A percentile compares a stretch with the other conserved stretches of the same genome.
phyloP scores from a whole-genome alignment of 2,888 invertebrate genomes.

The Empis stercorea region DNA sequence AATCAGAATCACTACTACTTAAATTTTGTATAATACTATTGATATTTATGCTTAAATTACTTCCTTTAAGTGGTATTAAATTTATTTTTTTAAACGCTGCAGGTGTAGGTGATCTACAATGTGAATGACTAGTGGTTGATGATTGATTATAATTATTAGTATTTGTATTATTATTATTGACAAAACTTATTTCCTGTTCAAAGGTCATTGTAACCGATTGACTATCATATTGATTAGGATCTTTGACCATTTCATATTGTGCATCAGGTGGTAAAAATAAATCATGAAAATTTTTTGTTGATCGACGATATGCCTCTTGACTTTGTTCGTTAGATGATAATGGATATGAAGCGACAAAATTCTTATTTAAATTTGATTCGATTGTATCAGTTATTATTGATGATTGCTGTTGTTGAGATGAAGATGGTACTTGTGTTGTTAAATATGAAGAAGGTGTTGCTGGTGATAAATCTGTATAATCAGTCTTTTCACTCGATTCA shows the following conservation, averaged over 20 bases:
- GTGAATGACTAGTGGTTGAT: conserved; percentile 11
- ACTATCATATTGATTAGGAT: conserved; percentile 19
- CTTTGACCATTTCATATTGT: conserved; percentile 44
- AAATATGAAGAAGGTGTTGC: conserved; percentile 29
- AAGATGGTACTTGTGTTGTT: conserved; percentile 12
- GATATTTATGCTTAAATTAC: conserved; percentile 36
- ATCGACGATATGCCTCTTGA: conserved; percentile 34
- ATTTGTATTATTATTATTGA: conserved; percentile 4
- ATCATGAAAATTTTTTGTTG: conserved; percentile 30
- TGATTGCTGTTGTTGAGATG: not conserved
- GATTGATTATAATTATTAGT: not conserved
- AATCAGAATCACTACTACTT: conserved; percentile 35
- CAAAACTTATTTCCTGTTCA: conserved; percentile 17
- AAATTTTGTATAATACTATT: conserved; percentile 39
- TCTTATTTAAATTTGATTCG: conserved; percentile 17
- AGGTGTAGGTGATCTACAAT: conserved; percentile 12
- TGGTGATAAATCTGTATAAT: conserved; percentile 36
- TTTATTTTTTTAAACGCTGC: conserved; percentile 22
- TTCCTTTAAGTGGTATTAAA: conserved; percentile 29
- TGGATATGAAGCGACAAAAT: conserved; percentile 33
- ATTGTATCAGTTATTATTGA: not conserved
- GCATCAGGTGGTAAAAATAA: conserved; percentile 46
- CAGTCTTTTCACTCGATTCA: conserved; percentile 36
- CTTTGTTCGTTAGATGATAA: conserved; percentile 36
- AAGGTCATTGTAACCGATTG: conserved; percentile 16